Base-by-base conservation (phyloP, 2,797 vertebrate species). In the Geotrypetes seraphini region DNA sequence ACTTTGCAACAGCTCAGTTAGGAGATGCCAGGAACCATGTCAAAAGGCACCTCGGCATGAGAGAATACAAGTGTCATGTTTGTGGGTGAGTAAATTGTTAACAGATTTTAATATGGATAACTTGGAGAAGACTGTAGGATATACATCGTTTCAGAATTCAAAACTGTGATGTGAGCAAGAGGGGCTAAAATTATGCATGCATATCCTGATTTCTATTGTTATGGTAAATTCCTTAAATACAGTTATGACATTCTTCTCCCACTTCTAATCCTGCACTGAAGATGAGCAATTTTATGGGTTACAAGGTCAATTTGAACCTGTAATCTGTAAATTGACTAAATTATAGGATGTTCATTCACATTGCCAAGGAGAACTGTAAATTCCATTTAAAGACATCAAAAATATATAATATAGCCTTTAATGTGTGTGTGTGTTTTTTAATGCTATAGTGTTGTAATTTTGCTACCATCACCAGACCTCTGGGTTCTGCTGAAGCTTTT, bases 1-100 rank as follows among this genome's bases (percentile, higher is more conserved):
- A 91, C 79, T 99, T 97, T 75, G 89, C 94, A 43, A 96, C 94
- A 5, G 96, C 96, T 77, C 96, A 99, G 79, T 85, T 99, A 42
- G 94, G 96, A 56, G 96, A 99, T 47, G 96, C 93, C 66, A 88
- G 96, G 59, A 98, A 97, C 87, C 96, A 97, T 22, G 92, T 98
- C 66, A 98, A 97, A 75, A 89, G 96, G 66, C 96, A 98, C 75
- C 90, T 99, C 53, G 96, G 96, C 68, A 96, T 99, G 92, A 85
- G 92, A 53, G 96, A 99, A 68, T 98, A 97, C 83, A 98, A 96
- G 79, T 99, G 94, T 50, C 91, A 95, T 63, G 85, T 99, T 70
- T 98, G 96, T 69, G 96, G 95, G 96, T 99, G 81, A 97, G 96
- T 96, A 62, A 56, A 63, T 45, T 36, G 59, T 50, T 54, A n/a